phyloP scores from a whole-genome alignment of 2,113 vertebrate species.

The Oncorhynchus nerka region DNA sequence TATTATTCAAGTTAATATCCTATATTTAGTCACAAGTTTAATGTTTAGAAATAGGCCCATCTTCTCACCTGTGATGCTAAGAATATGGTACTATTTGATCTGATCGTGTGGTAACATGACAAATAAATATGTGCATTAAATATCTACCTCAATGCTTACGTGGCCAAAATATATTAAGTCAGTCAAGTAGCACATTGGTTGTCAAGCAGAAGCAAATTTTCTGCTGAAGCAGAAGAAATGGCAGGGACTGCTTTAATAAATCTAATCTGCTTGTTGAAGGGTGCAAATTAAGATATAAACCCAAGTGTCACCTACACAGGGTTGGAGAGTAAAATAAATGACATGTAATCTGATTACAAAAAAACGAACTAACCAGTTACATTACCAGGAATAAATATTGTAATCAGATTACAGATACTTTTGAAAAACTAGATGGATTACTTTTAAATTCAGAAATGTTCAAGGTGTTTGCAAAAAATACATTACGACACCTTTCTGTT shows the following conservation, averaged over 20 bases:
- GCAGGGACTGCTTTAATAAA: slow-evolving; percentile 8
- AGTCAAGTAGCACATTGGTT: slow-evolving; percentile 25
- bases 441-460: background rate
- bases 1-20: background rate
- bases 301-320: background rate
- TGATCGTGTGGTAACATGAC: background rate
- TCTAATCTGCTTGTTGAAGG: background rate
- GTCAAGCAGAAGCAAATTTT: slow-evolving; percentile 43
- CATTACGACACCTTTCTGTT: background rate
- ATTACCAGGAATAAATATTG: no score
- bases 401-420: no score
- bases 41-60: background rate
- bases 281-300: background rate
- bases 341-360: background rate
- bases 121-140: background rate
- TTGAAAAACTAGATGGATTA: background rate
- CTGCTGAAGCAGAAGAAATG: slow-evolving; percentile 40
- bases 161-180: slow-evolving; percentile 43
- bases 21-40: background rate
- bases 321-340: no score
- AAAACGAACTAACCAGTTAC: background rate
- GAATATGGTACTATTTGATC: background rate
- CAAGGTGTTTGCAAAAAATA: background rate
- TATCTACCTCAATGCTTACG: slow-evolving; percentile 31
- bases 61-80: background rate